A percentile compares a stretch with the other conserved stretches of the same genome.
Conservation (phyloP, 1,140 invertebrate species). For the Neodiprion virginianus region DNA sequence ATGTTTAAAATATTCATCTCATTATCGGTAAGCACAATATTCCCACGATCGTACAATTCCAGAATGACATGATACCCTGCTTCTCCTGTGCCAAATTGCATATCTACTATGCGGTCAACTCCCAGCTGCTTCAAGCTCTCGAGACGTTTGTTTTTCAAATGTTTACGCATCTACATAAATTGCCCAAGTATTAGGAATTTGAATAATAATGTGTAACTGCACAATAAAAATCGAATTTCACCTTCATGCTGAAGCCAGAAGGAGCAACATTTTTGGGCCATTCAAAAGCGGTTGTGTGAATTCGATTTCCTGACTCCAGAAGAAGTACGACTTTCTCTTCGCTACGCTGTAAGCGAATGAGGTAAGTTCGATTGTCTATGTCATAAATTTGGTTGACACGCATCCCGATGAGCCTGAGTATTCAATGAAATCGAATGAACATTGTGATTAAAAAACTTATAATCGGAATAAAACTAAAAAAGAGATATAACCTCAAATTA, state of each 20-base stretch:
- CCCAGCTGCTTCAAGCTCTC: conserved; percentile 88
- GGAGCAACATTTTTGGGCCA: conserved; percentile 98
- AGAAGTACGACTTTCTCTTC: conserved; percentile 88
- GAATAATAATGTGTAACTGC: background rate
- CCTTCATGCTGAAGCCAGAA: conserved; percentile 98
- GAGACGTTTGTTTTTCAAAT: conserved; percentile 94
- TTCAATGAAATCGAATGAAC: conserved; percentile 29
- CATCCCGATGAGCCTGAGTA: conserved; percentile 84
- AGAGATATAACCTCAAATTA: conserved; percentile 1
- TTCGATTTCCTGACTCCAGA: conserved; percentile 92
- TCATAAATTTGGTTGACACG: conserved; percentile 98
- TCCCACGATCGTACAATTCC: conserved; percentile 97
- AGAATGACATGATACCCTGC: conserved; percentile 95
- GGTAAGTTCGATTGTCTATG: conserved; percentile 95
- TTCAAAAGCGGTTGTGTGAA: conserved; percentile 95
- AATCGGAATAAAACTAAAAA: conserved; percentile 14
- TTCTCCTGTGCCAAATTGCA: conserved; percentile 95
- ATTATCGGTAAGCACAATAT: conserved; percentile 93
- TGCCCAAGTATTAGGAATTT: conserved; percentile 12
- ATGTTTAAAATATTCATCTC: conserved; percentile 94
- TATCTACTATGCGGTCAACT: conserved; percentile 86
- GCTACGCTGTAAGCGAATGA: conserved; percentile 84
- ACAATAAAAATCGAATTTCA: conserved; percentile 46
- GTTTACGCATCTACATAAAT: conserved; percentile 84
- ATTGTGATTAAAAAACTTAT: background rate